Base-by-base conservation (phyloP, 2,888 invertebrate genomes). In the Fragum fragum region DNA sequence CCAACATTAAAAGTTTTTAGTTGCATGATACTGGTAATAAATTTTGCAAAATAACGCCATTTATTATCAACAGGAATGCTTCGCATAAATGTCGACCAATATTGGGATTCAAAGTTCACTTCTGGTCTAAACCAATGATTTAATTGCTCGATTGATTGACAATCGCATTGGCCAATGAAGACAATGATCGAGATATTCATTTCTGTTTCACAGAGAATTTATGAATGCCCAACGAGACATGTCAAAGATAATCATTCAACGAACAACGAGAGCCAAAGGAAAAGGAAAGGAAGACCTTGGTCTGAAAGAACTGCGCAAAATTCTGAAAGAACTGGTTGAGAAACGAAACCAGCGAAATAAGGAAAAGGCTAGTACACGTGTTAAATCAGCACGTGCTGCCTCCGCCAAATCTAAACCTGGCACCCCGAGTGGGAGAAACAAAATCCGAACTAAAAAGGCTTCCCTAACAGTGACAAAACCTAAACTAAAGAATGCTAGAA, bases 291-390 rank as follows among this genome's bases (percentile, higher is more conserved):
- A 90, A 70, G 91, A 91, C 71, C 74, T 87, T 32, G 88, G 90
- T 7, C 84, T 91, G 21, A 85, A 87, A 36, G 87, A 87, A 29
- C 81, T 91, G 39, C 79, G 90, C 53, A 83, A 89, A 78, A 89
- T 90, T 32, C 84, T 91, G 14, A 88, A 86, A 70, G 89, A 90
- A 52, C 81, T 91, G 63, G 89, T 91, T 28, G 85, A 86, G 52
- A 90, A 90, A 77, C 63, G 91, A 61, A 90, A 89, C 68, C 89
- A 89, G 66, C 83, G 88, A 36, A 88, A 91, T 74, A 89, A 89
- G 68, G 89, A 89, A 77, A 89, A 89, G 89, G 89, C 89, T 79
- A 89, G 89, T 88, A 83, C 47, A 28, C 83, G 86, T n/a, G 78
- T 73, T n/a, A 79, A 82, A 70, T 79, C 79, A 18, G 79, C 83